Percentiles rank a stretch among this genome's conserved stretches.
Conservation (phyloP, 2,113 vertebrate genomes). For the Oriolus oriolus region DNA sequence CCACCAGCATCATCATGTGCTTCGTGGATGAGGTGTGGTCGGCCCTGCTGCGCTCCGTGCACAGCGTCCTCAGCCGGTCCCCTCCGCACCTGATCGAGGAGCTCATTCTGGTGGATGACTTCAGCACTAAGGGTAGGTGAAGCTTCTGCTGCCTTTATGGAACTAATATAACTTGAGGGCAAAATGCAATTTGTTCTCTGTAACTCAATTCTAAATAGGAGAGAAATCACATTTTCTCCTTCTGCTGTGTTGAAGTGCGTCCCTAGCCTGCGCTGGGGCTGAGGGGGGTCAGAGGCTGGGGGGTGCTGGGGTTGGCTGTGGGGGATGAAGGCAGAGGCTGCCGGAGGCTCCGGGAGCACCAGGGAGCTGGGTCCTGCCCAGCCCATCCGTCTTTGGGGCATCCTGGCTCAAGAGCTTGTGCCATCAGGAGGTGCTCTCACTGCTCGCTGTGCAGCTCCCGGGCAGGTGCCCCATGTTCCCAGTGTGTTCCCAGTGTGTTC, state of each 20-base stretch:
- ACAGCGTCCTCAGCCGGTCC: slow-evolving; percentile 91
- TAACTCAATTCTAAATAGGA: not conserved
- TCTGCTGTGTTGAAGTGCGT: accelerated
- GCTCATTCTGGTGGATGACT: slow-evolving; percentile 93
- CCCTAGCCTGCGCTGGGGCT: accelerated
- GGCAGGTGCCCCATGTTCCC: accelerated
- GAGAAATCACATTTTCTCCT: not conserved
- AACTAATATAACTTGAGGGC: not conserved
- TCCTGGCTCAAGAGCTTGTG: not conserved
- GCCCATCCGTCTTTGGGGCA: accelerated
- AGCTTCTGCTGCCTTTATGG: not conserved
- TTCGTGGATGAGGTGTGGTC: slow-evolving; percentile 99
- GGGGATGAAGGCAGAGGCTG: not conserved
- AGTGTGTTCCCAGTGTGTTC: not conserved
- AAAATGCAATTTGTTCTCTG: not conserved
- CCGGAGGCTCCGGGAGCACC: not conserved
- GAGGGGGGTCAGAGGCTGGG: not conserved
- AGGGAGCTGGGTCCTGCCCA: not conserved
- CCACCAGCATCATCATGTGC: slow-evolving; percentile 92
- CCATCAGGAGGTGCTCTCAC: accelerated
- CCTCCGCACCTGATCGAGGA: slow-evolving; percentile 85
- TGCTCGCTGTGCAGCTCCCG: not conserved
- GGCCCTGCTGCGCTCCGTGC: slow-evolving; percentile 90
- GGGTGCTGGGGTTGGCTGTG: not conserved
- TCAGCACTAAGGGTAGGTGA: slow-evolving; percentile 85